Evolutionary conservation across 1,140 invertebrate species (phyloP).

Genomic region (Chrysomallon squamiferum): DNA sequence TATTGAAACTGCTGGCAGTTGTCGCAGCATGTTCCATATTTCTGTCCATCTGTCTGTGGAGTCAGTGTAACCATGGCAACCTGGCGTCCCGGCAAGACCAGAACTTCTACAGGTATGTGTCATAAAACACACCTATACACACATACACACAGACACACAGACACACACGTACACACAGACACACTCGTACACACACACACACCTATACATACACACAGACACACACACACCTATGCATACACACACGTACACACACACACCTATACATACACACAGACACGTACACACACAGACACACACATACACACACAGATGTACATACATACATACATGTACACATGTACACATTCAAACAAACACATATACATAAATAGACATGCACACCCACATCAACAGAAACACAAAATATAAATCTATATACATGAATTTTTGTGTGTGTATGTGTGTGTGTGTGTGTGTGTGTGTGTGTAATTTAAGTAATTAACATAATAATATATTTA

Average conservation of each 20-base stretch:
- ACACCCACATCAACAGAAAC: no score
- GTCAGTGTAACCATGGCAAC: not conserved
- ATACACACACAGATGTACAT: no score
- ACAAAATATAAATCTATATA: no score
- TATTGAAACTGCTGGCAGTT: not conserved
- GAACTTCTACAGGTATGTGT: not conserved
- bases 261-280: not conserved
- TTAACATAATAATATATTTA: no score
- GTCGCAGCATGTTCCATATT: not conserved
- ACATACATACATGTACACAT: no score
- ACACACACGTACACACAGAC: not conserved
- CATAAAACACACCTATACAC: no score
- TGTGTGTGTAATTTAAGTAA: no score
- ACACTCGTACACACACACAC: not conserved
- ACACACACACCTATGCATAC: not conserved
- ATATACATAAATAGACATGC: no score
- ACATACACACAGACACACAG: not conserved
- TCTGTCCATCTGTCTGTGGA: slow-evolving; percentile 2
- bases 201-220: not conserved
- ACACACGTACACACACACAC: not conserved
- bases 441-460: no score
- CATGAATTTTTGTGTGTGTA: no score
- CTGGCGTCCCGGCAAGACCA: not conserved
- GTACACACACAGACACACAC: not conserved
- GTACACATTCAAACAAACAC: no score